Conservation (phyloP, 2,888 invertebrate genomes). For the Lottia scabra region DNA sequence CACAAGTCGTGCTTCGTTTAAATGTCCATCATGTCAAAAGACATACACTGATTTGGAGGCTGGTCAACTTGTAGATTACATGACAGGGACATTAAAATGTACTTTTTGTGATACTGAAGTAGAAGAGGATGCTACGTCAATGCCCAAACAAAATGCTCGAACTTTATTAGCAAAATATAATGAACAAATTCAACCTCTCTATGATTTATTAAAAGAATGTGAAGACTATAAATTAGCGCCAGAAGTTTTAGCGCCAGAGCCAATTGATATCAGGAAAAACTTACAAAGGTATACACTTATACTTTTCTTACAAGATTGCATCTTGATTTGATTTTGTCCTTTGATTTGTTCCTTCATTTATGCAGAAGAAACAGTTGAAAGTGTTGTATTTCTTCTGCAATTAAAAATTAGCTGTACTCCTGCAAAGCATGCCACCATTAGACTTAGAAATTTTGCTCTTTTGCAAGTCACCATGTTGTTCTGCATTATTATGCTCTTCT, state of each 20-base stretch:
- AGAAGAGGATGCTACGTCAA: conserved; percentile 92
- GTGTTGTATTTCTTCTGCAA: no score
- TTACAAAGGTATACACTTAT: neutral
- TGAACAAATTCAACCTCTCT: conserved; percentile 92
- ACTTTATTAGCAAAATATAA: conserved; percentile 87
- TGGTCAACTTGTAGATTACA: conserved; percentile 65
- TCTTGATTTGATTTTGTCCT: no score
- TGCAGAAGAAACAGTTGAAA: no score
- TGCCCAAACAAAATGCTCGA: conserved; percentile 93
- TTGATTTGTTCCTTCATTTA: no score
- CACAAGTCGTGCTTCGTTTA: conserved; percentile 94
- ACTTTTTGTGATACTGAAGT: conserved; percentile 91
- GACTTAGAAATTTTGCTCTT: no score
- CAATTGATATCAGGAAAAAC: conserved; percentile 52
- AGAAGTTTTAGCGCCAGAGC: conserved; percentile 92
- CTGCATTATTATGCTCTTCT: no score
- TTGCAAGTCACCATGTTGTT: no score
- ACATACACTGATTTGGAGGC: conserved; percentile 95
- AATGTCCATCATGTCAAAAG: conserved; percentile 90
- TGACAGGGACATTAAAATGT: conserved; percentile 70
- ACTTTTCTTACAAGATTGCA: no score
- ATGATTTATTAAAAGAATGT: conserved; percentile 83
- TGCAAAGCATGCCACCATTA: no score
- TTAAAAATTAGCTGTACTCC: no score
- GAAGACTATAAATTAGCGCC: conserved; percentile 94